Evolutionary conservation across 2,113 vertebrate species (phyloP).

Genomic region (Corythaeola cristata): DNA sequence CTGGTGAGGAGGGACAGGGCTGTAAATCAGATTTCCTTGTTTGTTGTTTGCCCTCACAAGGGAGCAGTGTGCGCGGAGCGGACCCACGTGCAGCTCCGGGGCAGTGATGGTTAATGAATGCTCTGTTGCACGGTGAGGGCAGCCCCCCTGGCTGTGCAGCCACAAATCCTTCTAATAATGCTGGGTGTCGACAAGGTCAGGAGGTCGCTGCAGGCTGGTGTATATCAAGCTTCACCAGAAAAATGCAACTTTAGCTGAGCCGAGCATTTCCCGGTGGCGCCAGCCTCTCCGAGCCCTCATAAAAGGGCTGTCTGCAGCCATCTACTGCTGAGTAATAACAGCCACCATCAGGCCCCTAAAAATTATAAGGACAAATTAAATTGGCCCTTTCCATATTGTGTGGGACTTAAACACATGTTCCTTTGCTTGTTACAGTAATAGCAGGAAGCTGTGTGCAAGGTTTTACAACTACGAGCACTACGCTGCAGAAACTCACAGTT

Average conservation of each 20-base stretch:
- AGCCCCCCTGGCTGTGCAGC: not conserved
- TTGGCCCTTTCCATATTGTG: slow-evolving; percentile 27
- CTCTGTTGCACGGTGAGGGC: not conserved
- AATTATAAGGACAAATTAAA: slow-evolving; percentile 65
- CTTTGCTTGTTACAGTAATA: not conserved
- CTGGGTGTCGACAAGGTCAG: slow-evolving; percentile 50
- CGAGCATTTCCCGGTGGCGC: slow-evolving; percentile 72
- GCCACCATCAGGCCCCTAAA: slow-evolving; percentile 53
- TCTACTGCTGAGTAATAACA: slow-evolving; percentile 27
- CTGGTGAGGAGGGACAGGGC: not conserved
- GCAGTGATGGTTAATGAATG: not conserved
- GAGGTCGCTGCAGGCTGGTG: slow-evolving; percentile 28
- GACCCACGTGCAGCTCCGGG: not conserved
- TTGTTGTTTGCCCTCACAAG: not conserved
- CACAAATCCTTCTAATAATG: slow-evolving; percentile 61
- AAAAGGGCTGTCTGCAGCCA: slow-evolving; percentile 77
- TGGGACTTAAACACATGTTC: slow-evolving; percentile 8
- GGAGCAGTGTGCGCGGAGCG: not conserved
- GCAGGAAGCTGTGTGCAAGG: slow-evolving; percentile 1
- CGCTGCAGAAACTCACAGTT: not conserved
- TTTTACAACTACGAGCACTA: not conserved
- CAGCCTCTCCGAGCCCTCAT: slow-evolving; percentile 78
- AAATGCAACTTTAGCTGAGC: slow-evolving; percentile 56
- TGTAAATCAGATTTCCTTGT: not conserved
- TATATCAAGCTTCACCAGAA: slow-evolving; percentile 38